A percentile compares a stretch with the other conserved stretches of the same genome.
These are phyloP conservation scores for Catagonus wagneri DNA, from an alignment of 2,113 vertebrate genomes.

Conservation along the genomic window DNA sequence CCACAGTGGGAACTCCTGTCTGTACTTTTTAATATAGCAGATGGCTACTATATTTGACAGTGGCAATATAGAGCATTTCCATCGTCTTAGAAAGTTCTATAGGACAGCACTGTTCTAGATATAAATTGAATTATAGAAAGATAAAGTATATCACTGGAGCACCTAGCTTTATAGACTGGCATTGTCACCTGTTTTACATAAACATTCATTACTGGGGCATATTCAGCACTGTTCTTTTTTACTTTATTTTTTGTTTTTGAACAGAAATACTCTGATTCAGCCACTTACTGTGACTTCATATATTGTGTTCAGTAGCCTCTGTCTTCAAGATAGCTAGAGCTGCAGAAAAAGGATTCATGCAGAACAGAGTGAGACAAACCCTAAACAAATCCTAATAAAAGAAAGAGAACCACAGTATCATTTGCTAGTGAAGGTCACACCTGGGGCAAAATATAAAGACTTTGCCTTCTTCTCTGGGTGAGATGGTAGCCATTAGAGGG, in stretches of 20 bases:
- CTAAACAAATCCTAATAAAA: not conserved
- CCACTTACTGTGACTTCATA: not conserved
- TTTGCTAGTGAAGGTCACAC: not conserved
- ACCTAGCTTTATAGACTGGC: not conserved
- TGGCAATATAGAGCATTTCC: not conserved
- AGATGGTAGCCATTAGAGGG: not conserved
- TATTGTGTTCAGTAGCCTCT: not conserved
- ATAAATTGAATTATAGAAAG: not conserved
- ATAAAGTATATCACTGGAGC: not conserved
- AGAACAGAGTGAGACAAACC: not conserved
- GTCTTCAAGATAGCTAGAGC: constrained; percentile 1
- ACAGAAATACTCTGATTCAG: not conserved
- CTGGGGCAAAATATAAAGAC: not conserved
- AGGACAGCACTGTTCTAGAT: not conserved
- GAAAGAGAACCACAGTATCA: not conserved
- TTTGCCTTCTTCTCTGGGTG: not conserved
- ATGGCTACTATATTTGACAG: not conserved
- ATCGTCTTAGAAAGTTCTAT: not conserved
- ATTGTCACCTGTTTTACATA: not conserved
- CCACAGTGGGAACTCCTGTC: too few relatives aligned
- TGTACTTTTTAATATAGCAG: not conserved
- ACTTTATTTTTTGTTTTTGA: constrained; percentile 1
- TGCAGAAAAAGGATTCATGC: not conserved
- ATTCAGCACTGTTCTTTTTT: not conserved
- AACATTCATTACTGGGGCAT: not conserved